Base-by-base conservation (phyloP, 2,113 vertebrate genomes). In the Morone chrysops region DNA sequence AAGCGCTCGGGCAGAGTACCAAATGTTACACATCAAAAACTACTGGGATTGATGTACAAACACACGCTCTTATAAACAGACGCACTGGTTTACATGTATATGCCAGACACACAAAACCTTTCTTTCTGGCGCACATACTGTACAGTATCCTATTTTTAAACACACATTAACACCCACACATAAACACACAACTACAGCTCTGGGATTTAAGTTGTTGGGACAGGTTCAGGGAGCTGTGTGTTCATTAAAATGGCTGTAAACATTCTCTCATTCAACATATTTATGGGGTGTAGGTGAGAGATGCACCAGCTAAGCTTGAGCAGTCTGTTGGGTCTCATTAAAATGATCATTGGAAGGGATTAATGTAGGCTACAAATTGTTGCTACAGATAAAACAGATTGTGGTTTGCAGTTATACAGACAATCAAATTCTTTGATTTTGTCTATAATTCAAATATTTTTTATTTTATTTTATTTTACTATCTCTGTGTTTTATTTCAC, bases 11-110 rank as follows among this genome's bases (percentile, higher is more conserved):
- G 79, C 90, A 25, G 68, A 80, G 53, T 51, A 81, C 85, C 89
- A 86, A 91, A 85, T 83, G 80, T 85, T 87, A 71, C 83, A 78
- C 86, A 82, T 85, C 59, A 72, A 69, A 80, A 70, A 61, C 22
- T 17, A 53, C 73, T n/a, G 25, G 62, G 75, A 57, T 17, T 25
- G 63, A 78, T 63, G 60, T 70, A 73, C 81, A 85, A 86, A 87
- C 54, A 59, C 10, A 31, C 10, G 4, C 53, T 36, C 76, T 61
- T 79, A 57, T 75, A 75, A 75, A 87, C 71, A 80, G 63, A 80
- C 71, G 40, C 22, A 11, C 56, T 56, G 31, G n/a, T 85, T 76
- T 74, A 54, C 54, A 51, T 76, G 73, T 17, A 66, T 48, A 18
- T 53, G 45, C 56, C 59, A 71, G 22, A 76, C 57, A 40, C 74